Evolutionary conservation across 2,797 vertebrate genomes (phyloP).

Genomic region (Squalus acanthias): DNA sequence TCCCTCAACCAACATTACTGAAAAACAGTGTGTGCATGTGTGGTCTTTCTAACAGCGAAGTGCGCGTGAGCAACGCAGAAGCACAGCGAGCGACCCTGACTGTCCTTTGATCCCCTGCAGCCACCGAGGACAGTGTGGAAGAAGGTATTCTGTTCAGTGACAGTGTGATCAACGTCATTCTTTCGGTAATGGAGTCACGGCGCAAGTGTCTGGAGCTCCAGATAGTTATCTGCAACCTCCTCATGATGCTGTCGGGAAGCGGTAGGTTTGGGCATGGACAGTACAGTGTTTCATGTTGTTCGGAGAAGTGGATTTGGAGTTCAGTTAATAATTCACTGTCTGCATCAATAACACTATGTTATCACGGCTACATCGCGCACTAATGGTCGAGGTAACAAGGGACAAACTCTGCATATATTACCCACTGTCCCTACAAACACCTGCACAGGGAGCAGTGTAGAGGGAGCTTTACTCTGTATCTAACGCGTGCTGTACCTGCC

Average conservation of each 20-base stretch:
- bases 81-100: background rate
- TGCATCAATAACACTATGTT: background rate
- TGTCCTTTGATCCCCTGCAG: conserved; percentile 43
- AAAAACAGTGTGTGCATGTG: background rate
- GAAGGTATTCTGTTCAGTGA: conserved; percentile 10
- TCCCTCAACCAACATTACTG: background rate
- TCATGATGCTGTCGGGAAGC: conserved; percentile 53
- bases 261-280: conserved; percentile 49
- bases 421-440: background rate
- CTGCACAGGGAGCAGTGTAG: background rate
- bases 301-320: background rate
- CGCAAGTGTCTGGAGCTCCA: conserved; percentile 42
- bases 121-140: conserved; percentile 37
- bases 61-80: background rate
- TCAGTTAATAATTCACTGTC: background rate
- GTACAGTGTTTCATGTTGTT: background rate
- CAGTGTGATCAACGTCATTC: conserved; percentile 40
- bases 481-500: background rate
- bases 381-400: background rate
- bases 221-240: conserved; percentile 41
- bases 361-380: background rate
- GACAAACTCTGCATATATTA: background rate
- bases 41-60: too few relatives aligned
- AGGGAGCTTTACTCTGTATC: background rate
- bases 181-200: conserved; percentile 42